phyloP scores from a whole-genome alignment of 1,140 invertebrate species.

The Cydia pomonella region DNA sequence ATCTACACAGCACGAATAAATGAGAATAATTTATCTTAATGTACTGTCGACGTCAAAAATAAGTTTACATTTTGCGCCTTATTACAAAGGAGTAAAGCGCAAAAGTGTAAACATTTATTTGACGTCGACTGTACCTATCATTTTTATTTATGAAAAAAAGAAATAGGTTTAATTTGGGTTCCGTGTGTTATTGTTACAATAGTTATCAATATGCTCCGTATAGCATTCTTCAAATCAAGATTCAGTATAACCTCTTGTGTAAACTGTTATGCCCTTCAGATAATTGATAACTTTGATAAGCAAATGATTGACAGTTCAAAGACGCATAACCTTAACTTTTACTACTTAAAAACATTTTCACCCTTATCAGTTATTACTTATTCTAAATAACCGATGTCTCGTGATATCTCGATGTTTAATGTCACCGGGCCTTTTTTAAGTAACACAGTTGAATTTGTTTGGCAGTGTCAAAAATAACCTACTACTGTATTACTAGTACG shows the following conservation, averaged over 20 bases:
- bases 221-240: background rate
- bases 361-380: background rate
- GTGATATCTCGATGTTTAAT: too few species aligned
- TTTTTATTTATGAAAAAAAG: background rate
- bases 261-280: background rate
- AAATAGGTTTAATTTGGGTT: background rate
- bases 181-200: background rate
- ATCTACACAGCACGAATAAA: constrained; percentile 11
- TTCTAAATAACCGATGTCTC: background rate
- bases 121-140: too few species aligned
- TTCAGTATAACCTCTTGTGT: background rate
- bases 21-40: background rate
- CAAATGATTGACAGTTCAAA: background rate
- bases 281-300: background rate
- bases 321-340: background rate
- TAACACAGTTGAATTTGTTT: too few species aligned
- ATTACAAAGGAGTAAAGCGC: too few species aligned
- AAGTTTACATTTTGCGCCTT: too few species aligned
- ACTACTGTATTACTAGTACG: background rate
- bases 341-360: too few species aligned
- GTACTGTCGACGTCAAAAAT: too few species aligned
- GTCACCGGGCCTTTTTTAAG: too few species aligned
- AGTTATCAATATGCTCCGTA: background rate
- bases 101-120: too few species aligned
- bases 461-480: background rate